Evolutionary conservation across 1,140 invertebrate genomes (phyloP).

Genomic region (Archegozetes longisetosus): DNA sequence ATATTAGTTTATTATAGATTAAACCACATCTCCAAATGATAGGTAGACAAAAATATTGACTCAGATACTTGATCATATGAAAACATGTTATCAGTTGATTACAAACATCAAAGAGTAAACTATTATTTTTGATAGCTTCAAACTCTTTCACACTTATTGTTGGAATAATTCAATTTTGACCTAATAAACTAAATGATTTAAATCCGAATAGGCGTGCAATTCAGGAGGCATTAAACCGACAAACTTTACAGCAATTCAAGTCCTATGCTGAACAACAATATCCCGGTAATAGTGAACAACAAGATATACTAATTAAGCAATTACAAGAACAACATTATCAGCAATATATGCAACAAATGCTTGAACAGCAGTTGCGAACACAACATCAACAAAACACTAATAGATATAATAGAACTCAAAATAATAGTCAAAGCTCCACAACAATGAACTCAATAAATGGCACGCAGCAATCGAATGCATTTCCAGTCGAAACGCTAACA

Average conservation of each 20-base stretch:
- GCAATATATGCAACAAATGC: constrained; percentile 68
- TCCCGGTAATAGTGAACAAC: constrained; percentile 80
- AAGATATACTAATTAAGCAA: constrained; percentile 76
- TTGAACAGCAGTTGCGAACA: neutral
- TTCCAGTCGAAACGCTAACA: neutral
- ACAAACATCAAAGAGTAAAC: too few species aligned
- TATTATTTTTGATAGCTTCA: too few species aligned
- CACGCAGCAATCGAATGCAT: neutral
- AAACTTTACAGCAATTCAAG: constrained; percentile 85
- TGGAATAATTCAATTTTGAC: too few species aligned
- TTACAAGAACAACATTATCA: constrained; percentile 95
- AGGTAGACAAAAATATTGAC: too few species aligned
- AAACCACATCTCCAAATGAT: too few species aligned
- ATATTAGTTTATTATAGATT: too few species aligned
- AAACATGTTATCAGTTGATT: too few species aligned
- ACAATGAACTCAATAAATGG: neutral
- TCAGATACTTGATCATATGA: too few species aligned
- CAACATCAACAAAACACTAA: neutral
- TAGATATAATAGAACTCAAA: neutral
- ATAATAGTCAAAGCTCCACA: neutral
- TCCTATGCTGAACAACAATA: constrained; percentile 90
- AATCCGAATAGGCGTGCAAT: constrained; percentile 51
- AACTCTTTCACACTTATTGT: too few species aligned
- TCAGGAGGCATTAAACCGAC: constrained; percentile 87
- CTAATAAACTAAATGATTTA: neutral